A percentile compares a stretch with the other conserved stretches of the same genome.
These are phyloP conservation scores for Antheraea assamensis DNA, from an alignment of 2,888 invertebrate genomes.

Conservation along the genomic window DNA sequence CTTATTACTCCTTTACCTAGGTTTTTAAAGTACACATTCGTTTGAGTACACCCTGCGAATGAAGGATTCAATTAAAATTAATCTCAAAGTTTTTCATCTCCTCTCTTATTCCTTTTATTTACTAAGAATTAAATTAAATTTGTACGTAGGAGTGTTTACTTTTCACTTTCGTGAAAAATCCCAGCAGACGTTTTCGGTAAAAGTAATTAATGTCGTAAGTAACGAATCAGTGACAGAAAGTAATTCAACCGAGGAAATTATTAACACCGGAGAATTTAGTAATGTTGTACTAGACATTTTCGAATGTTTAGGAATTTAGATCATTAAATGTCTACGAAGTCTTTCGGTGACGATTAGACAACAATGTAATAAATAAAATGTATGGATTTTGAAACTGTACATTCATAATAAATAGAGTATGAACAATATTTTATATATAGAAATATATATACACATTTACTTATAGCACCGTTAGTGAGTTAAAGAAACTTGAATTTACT, in stretches of 20 bases:
- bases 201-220: constrained; percentile 18
- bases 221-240: constrained; percentile 18
- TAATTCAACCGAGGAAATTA: background rate
- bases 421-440: too few species aligned
- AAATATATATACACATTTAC: too few species aligned
- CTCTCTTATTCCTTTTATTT: background rate
- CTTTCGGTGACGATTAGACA: background rate
- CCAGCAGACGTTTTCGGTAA: constrained; percentile 22
- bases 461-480: too few species aligned
- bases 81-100: constrained; percentile 2
- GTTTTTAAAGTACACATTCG: background rate
- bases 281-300: constrained; percentile 17
- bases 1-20: background rate
- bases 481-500: too few species aligned
- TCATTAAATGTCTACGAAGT: background rate
- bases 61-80: background rate
- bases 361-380: background rate
- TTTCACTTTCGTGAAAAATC: constrained; percentile 19
- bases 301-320: constrained; percentile 20
- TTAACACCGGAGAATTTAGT: constrained; percentile 19
- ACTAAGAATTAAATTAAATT: constrained; percentile 3
- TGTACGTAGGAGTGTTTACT: constrained; percentile 2
- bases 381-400: background rate
- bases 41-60: background rate
- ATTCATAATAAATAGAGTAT: background rate